phyloP scores from a whole-genome alignment of 1,140 invertebrate genomes.

The Diprion similis region DNA sequence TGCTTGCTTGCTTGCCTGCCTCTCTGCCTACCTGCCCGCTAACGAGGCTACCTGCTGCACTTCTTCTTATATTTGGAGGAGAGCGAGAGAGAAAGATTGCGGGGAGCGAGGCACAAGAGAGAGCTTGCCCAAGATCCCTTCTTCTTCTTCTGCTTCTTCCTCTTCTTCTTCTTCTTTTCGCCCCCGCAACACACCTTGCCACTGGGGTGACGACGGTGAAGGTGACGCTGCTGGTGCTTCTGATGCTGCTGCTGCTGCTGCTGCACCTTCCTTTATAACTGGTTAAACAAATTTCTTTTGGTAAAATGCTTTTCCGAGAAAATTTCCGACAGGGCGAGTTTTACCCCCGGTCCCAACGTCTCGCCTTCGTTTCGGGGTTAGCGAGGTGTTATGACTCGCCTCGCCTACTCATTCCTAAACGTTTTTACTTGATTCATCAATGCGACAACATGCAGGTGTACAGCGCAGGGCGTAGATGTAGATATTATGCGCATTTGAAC shows the following conservation, averaged over 20 bases:
- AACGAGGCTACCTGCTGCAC: slow-evolving; percentile 60
- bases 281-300: slow-evolving; percentile 50
- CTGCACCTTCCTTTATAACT: slow-evolving; percentile 44
- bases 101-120: slow-evolving; percentile 22
- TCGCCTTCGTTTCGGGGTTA: slow-evolving; percentile 12
- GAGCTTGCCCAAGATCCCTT: neutral
- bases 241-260: slow-evolving; percentile 33
- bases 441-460: too few species aligned
- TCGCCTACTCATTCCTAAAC: slow-evolving; percentile 7
- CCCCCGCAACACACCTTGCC: slow-evolving; percentile 1
- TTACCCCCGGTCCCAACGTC: slow-evolving; percentile 17
- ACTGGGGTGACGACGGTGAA: neutral
- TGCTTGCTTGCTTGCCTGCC: slow-evolving; percentile 17
- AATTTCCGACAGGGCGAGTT: neutral
- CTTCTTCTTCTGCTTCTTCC: slow-evolving; percentile 18
- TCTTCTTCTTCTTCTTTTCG: slow-evolving; percentile 18
- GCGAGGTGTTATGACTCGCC: neutral
- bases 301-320: slow-evolving; percentile 43
- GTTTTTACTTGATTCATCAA: too few species aligned
- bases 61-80: slow-evolving; percentile 48
- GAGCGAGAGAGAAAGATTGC: slow-evolving; percentile 27
- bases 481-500: too few species aligned
- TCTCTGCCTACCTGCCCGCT: slow-evolving; percentile 58
- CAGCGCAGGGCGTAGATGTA: too few species aligned
- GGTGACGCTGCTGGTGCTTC: slow-evolving; percentile 33